phyloP scores from a whole-genome alignment of 2,797 vertebrate genomes.

The Leptoclinus maculatus region DNA sequence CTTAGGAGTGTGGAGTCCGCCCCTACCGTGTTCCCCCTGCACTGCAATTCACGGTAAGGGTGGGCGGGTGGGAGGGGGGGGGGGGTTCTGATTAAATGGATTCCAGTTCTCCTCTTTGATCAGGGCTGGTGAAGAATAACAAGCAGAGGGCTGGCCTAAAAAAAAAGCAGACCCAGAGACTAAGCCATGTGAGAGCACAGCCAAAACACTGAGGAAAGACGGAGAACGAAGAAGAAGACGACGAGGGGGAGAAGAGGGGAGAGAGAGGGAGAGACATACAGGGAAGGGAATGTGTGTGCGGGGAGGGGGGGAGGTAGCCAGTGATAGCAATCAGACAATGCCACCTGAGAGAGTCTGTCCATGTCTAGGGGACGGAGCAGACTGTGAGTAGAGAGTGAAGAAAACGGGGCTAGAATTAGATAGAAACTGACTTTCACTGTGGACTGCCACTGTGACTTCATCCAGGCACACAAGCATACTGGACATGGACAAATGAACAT shows the following conservation, averaged over 20 bases:
- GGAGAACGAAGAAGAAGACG: conserved; percentile 27
- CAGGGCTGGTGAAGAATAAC: conserved; percentile 81
- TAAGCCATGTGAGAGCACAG: conserved; percentile 72
- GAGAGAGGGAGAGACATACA: conserved; percentile 9
- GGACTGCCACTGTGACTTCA: conserved; percentile 21
- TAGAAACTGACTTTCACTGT: conserved; percentile 50
- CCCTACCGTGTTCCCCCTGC: conserved; percentile 56
- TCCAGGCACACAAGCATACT: background rate
- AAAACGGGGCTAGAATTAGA: conserved; percentile 45
- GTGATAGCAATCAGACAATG: conserved; percentile 68
- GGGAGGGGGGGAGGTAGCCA: background rate
- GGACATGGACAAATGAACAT: conserved; percentile 24
- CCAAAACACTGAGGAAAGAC: conserved; percentile 66
- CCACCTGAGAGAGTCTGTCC: conserved; percentile 64
- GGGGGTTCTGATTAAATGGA: conserved; percentile 80
- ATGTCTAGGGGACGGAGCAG: conserved; percentile 45
- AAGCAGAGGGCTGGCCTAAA: conserved; percentile 76
- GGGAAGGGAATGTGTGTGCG: conserved; percentile 17
- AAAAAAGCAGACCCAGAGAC: conserved; percentile 72
- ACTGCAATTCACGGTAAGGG: conserved; percentile 60
- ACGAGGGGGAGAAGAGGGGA: background rate
- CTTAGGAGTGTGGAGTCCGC: conserved; percentile 65
- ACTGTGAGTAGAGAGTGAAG: conserved; percentile 39
- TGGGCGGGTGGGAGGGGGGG: background rate
- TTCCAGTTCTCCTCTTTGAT: conserved; percentile 85